Evolutionary conservation across 2,888 invertebrate genomes (phyloP).

Genomic region (Conops quadrifasciatus): DNA sequence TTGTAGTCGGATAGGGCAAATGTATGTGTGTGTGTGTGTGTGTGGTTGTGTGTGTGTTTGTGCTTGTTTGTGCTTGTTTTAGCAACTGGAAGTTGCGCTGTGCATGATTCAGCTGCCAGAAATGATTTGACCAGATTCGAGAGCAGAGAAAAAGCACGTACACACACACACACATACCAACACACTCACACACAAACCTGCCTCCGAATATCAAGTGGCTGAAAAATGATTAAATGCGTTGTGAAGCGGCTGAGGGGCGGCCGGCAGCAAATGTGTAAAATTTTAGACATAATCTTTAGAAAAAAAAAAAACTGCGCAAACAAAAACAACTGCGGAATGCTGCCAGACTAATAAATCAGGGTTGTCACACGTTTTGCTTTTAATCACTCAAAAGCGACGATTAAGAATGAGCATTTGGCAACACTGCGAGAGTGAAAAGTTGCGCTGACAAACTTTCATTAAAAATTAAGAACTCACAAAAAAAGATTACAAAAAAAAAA

Average conservation of each 20-base stretch:
- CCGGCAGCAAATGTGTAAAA: neutral
- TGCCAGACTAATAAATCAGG: conserved; percentile 35
- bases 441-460: conserved; percentile 1
- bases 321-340: conserved; percentile 10
- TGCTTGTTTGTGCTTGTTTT: neutral
- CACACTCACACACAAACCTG: no score
- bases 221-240: neutral
- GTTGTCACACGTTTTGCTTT: conserved; percentile 33
- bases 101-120: neutral
- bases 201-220: conserved; percentile 21
- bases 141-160: neutral
- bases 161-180: no score
- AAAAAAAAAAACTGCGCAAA: neutral
- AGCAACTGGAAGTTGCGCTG: neutral
- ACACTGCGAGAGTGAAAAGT: neutral
- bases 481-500: no score
- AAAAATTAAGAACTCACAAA: no score
- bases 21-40: no score
- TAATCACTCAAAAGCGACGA: conserved; percentile 33
- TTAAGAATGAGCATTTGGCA: neutral
- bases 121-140: neutral
- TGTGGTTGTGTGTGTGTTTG: neutral
- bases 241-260: neutral
- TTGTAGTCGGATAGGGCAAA: no score
- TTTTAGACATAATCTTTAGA: neutral